These are phyloP conservation scores for Pseudolycoriella hygida DNA, from an alignment of 2,888 invertebrate species.

Conservation along the genomic window DNA sequence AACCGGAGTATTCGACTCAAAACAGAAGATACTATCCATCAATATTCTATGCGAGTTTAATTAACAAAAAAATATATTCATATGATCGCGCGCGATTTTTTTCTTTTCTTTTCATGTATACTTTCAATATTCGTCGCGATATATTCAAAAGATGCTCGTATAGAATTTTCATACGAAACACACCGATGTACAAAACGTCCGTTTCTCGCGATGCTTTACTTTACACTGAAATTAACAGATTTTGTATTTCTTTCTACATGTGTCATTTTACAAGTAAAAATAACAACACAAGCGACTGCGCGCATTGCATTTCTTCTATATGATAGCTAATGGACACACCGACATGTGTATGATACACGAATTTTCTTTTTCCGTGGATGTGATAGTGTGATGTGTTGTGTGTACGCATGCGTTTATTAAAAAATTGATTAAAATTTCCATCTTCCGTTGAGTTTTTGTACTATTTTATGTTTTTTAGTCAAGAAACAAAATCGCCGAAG, in stretches of 20 bases:
- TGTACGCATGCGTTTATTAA: not conserved
- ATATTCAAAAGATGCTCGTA: not conserved
- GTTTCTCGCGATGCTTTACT: constrained; percentile 28
- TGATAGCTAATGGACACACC: not conserved
- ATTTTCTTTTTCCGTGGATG: not conserved
- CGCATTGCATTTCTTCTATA: not conserved
- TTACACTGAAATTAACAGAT: constrained; percentile 21
- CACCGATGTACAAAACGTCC: constrained; percentile 15
- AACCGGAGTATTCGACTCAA: too few species aligned
- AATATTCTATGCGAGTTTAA: not conserved
- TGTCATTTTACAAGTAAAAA: constrained; percentile 1
- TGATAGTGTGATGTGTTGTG: not conserved
- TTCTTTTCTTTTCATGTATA: not conserved
- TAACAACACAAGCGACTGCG: not conserved
- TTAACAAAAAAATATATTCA: not conserved
- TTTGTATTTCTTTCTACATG: not conserved
- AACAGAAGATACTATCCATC: too few species aligned
- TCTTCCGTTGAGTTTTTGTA: not conserved
- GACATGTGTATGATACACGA: not conserved
- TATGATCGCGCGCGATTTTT: not conserved
- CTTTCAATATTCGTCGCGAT: not conserved
- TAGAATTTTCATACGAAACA: not conserved
- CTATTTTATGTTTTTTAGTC: too few species aligned
- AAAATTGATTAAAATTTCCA: not conserved
- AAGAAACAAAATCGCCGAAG: too few species aligned